Evolutionary conservation across 2,113 vertebrate genomes (phyloP), one percentile per base, ranked within the genome.

Genomic region (Lophotis ruficrista): DNA sequence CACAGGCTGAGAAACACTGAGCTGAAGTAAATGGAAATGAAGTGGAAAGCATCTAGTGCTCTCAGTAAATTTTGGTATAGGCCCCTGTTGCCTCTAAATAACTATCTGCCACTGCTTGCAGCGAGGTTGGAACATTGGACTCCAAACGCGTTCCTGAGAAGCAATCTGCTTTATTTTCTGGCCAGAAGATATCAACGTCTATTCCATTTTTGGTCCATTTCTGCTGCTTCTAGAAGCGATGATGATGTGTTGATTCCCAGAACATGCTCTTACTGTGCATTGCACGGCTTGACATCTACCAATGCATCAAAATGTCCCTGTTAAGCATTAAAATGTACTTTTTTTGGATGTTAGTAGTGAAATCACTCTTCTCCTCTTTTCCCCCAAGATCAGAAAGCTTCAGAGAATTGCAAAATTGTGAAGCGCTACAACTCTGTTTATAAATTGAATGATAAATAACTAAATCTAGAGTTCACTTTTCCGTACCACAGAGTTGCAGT

Each of bases 91-190:
- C 58, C 78, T 90, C 47, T 80, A 93, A 92, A 89, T 95, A 91
- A 64, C 57, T 92, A 1, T 10, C 16, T 71, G 61, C 62, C 47
- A 5, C 71, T 76, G 17, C 82, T 79, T 79, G 35, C 62, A 72
- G 87, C 27, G 37, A 48, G 76, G 48, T 75, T 92, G 85, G 68
- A 54, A 64, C 68, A 51, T 10, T 96, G 79, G n/a, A 28, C 79
- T 95, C 75, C 0, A 22, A 76, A 92, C 3, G 2, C 3, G 1
- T 96, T 95, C 83, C 86, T 65, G 64, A 89, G 81, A 86, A 81
- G 64, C 92, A 95, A 95, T 93, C 94, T 94, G 94, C 81, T 95
- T 75, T 62, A n/a, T 94, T 95, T 96, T 72, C 73, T 79, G 81
- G 91, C 89, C 96, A 96, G 61, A 96, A 93, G 35, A 88, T 64